Evolutionary conservation across 2,888 invertebrate species (phyloP).

Genomic region (Peribatodes rhomboidaria): DNA sequence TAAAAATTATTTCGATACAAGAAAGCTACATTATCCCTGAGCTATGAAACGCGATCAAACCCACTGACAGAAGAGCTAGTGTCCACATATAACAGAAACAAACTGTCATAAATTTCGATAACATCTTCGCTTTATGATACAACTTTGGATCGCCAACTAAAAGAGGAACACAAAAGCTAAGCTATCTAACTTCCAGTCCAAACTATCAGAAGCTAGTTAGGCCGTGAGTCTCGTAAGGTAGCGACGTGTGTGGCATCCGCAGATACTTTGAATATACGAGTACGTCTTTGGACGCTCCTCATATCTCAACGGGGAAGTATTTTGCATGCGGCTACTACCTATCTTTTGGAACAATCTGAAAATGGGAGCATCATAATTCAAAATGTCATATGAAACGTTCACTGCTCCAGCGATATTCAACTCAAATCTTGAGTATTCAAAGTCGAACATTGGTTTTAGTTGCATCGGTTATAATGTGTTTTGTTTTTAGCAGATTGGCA

Average conservation of each 20-base stretch:
- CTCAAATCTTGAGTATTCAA: slow-evolving; percentile 28
- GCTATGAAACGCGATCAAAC: too few relatives aligned
- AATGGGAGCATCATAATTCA: slow-evolving; percentile 67
- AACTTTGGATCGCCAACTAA: not conserved
- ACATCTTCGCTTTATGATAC: not conserved
- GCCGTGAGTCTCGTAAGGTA: slow-evolving; percentile 50
- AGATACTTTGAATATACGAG: slow-evolving; percentile 75
- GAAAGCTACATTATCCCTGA: too few relatives aligned
- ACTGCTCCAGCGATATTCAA: slow-evolving; percentile 37
- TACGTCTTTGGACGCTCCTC: slow-evolving; percentile 75
- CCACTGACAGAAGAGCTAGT: too few relatives aligned
- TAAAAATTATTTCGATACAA: too few relatives aligned
- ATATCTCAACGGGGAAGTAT: slow-evolving; percentile 84
- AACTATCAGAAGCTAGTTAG: slow-evolving; percentile 38
- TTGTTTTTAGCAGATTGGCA: slow-evolving; percentile 43
- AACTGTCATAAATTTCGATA: not conserved
- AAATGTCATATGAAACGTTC: slow-evolving; percentile 46
- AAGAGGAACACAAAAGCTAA: slow-evolving; percentile 30
- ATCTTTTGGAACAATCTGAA: slow-evolving; percentile 82
- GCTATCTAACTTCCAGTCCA: slow-evolving; percentile 36
- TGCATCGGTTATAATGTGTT: slow-evolving; percentile 41
- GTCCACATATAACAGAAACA: too few relatives aligned
- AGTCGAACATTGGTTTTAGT: slow-evolving; percentile 38
- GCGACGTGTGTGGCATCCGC: slow-evolving; percentile 81
- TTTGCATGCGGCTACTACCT: slow-evolving; percentile 81